Conservation (phyloP, 2,888 invertebrate species). For the Anarsia innoxiella region DNA sequence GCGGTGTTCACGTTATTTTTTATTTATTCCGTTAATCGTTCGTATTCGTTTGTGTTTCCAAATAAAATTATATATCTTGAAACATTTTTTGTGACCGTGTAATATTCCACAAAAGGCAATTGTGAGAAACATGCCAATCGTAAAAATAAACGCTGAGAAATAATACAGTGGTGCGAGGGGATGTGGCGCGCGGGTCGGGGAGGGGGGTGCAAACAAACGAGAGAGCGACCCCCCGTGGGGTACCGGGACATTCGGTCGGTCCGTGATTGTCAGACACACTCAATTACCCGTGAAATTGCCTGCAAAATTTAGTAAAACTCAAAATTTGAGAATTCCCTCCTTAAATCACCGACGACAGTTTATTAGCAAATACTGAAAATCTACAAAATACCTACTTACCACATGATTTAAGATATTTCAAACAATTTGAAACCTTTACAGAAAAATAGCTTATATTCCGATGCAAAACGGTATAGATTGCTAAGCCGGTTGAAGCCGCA, state of each 20-base stretch:
- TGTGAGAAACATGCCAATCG: slow-evolving; percentile 11
- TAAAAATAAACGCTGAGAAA: slow-evolving; percentile 14
- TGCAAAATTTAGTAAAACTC: slow-evolving; percentile 38
- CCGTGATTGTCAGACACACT: slow-evolving; percentile 49
- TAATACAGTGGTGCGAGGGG: slow-evolving; percentile 8
- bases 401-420: no score
- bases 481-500: slow-evolving; percentile 27
- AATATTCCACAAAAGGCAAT: slow-evolving; percentile 7
- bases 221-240: slow-evolving; percentile 23
- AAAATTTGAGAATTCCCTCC: slow-evolving; percentile 12
- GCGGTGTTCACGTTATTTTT: neutral
- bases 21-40: neutral
- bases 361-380: no score
- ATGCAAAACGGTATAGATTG: slow-evolving; percentile 8
- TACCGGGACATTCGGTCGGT: slow-evolving; percentile 22
- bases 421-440: no score
- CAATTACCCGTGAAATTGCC: slow-evolving; percentile 65
- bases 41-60: neutral
- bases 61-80: neutral
- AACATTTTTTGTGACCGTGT: slow-evolving; percentile 6
- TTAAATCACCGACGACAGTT: neutral
- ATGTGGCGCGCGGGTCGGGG: neutral
- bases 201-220: slow-evolving; percentile 9
- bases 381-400: slow-evolving; percentile 21
- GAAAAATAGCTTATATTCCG: slow-evolving; percentile 22